phyloP scores from a whole-genome alignment of 2,113 vertebrate species.

The Okapia johnstoni region DNA sequence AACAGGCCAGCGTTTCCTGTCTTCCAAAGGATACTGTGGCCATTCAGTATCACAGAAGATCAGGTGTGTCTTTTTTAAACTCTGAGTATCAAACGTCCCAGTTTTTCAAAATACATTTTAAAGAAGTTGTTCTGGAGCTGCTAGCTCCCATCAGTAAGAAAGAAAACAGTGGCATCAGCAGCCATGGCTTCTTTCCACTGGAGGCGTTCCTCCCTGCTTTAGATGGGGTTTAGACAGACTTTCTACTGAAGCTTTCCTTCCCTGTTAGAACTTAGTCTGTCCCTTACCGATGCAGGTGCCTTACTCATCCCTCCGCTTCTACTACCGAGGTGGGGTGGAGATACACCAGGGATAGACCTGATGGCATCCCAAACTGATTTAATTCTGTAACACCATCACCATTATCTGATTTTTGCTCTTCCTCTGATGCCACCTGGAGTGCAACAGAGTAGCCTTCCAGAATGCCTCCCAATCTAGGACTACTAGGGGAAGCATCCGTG shows the following conservation, averaged over 20 bases:
- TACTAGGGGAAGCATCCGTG: background rate
- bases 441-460: background rate
- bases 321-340: background rate
- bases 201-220: background rate
- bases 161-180: background rate
- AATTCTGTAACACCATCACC: background rate
- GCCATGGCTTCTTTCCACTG: background rate
- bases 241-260: background rate
- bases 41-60: background rate
- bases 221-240: background rate
- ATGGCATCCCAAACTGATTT: background rate
- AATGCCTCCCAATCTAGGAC: background rate
- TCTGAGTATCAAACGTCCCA: background rate
- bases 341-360: background rate
- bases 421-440: background rate
- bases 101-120: background rate
- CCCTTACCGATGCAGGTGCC: rapidly evolving
- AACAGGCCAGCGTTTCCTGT: background rate
- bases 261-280: background rate
- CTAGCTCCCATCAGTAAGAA: background rate
- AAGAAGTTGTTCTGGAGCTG: background rate
- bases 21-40: background rate
- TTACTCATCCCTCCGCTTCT: background rate
- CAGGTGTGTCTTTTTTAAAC: background rate
- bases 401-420: background rate